phyloP scores from a whole-genome alignment of 1,140 invertebrate species.

The Theocolax elegans region DNA sequence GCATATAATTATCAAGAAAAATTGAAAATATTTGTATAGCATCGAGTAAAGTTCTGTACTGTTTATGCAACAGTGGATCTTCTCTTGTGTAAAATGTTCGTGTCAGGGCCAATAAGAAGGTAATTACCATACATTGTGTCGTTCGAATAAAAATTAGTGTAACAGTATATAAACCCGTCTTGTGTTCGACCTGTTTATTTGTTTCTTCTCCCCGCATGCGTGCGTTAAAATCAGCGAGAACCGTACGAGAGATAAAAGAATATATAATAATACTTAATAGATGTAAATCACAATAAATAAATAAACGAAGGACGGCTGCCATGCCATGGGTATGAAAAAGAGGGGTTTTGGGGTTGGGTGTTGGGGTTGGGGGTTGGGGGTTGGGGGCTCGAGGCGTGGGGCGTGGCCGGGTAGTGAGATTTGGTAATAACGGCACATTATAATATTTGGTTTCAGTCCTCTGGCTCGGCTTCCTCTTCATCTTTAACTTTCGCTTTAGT shows the following conservation, averaged over 20 bases:
- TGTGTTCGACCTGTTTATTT: background rate
- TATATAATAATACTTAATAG: background rate
- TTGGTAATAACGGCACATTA: no score
- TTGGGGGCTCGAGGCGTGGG: constrained; percentile 20
- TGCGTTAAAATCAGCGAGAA: background rate
- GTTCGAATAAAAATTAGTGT: constrained; percentile 20
- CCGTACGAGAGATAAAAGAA: background rate
- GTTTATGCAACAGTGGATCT: no score
- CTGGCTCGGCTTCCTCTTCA: constrained; percentile 49
- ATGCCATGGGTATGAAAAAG: background rate
- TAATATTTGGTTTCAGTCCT: constrained; percentile 53
- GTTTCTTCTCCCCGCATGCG: background rate
- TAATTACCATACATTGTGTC: constrained; percentile 11
- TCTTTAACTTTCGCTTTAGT: constrained; percentile 57
- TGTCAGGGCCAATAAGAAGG: constrained; percentile 16
- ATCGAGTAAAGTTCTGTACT: no score
- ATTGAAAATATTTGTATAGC: no score
- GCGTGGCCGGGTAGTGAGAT: no score
- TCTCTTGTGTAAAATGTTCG: background rate
- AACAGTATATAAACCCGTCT: background rate
- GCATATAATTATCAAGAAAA: no score
- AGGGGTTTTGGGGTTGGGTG: background rate
- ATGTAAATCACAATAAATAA: background rate
- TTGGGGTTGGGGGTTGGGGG: background rate
- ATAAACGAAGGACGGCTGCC: no score